Percentiles rank a stretch among this genome's conserved stretches.
Evolutionary conservation across 1,140 invertebrate genomes (phyloP).

Genomic region (Prorops nasuta): DNA sequence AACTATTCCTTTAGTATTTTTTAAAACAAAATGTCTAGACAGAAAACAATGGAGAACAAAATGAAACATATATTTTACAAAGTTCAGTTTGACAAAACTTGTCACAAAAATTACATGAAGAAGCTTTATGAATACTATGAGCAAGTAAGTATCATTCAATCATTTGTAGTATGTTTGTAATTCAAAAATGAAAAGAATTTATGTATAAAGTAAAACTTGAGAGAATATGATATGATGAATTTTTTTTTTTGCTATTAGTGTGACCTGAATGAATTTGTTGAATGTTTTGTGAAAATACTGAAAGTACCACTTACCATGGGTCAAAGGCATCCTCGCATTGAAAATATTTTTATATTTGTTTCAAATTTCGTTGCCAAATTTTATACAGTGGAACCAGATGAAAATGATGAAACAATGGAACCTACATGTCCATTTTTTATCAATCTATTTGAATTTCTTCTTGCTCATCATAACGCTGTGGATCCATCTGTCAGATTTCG

Average conservation of each 20-base stretch:
- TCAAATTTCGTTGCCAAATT: slow-evolving; percentile 49
- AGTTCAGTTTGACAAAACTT: slow-evolving; percentile 62
- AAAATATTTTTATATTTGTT: slow-evolving; percentile 60
- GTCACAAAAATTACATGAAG: slow-evolving; percentile 63
- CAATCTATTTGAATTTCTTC: slow-evolving; percentile 38
- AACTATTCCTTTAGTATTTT: too few relatives aligned
- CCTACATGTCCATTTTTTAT: slow-evolving; percentile 37
- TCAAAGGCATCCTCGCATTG: slow-evolving; percentile 50
- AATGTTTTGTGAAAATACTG: slow-evolving; percentile 34
- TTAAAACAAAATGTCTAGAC: background rate
- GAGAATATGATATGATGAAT: slow-evolving; percentile 3
- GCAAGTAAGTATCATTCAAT: slow-evolving; percentile 45
- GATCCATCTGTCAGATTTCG: slow-evolving; percentile 67
- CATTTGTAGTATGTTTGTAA: background rate
- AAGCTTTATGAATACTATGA: slow-evolving; percentile 61
- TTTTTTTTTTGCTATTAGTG: slow-evolving; percentile 29
- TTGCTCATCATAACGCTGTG: slow-evolving; percentile 58
- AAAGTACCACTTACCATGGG: slow-evolving; percentile 31
- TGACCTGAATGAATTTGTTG: slow-evolving; percentile 30
- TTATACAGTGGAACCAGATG: slow-evolving; percentile 22
- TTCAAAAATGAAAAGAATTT: too few relatives aligned
- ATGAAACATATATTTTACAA: slow-evolving; percentile 57
- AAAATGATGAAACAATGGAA: slow-evolving; percentile 27
- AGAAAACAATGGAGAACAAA: background rate
- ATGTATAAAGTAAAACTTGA: too few relatives aligned